Conservation (phyloP, 1,140 invertebrate species). For the Pseudoatta argentina region DNA sequence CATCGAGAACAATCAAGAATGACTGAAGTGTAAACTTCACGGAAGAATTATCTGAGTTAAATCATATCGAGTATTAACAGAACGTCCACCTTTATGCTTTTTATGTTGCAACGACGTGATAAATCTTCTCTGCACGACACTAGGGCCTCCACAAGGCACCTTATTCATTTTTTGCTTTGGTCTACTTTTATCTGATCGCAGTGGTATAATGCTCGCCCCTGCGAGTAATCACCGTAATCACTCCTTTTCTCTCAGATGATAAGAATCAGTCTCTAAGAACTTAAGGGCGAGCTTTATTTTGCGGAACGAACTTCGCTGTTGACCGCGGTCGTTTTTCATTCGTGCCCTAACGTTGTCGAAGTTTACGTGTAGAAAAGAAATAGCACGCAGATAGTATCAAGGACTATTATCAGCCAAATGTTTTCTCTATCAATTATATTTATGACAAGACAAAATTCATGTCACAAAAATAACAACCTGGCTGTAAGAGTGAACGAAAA, state of each 20-base stretch:
- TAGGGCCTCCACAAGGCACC: background rate
- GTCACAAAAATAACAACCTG: background rate
- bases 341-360: constrained; percentile 27
- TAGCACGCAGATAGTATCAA: background rate
- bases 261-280: constrained; percentile 48
- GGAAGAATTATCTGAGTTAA: constrained; percentile 8
- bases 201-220: constrained; percentile 1
- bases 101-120: constrained; percentile 25
- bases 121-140: constrained; percentile 27
- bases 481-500: background rate
- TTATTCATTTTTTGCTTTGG: constrained; percentile 50
- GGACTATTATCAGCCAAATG: background rate
- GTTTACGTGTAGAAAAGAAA: background rate
- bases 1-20: background rate
- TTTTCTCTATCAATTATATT: background rate
- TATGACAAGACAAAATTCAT: background rate
- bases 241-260: constrained; percentile 1
- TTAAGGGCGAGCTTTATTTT: constrained; percentile 29
- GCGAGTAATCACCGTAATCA: constrained; percentile 30
- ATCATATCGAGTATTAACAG: constrained; percentile 10
- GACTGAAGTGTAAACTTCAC: background rate
- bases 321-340: constrained; percentile 27
- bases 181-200: constrained; percentile 52
- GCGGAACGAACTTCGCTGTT: constrained; percentile 47
- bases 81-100: constrained; percentile 23